phyloP scores from a whole-genome alignment of 2,113 vertebrate species.

The Bubo bubo region DNA sequence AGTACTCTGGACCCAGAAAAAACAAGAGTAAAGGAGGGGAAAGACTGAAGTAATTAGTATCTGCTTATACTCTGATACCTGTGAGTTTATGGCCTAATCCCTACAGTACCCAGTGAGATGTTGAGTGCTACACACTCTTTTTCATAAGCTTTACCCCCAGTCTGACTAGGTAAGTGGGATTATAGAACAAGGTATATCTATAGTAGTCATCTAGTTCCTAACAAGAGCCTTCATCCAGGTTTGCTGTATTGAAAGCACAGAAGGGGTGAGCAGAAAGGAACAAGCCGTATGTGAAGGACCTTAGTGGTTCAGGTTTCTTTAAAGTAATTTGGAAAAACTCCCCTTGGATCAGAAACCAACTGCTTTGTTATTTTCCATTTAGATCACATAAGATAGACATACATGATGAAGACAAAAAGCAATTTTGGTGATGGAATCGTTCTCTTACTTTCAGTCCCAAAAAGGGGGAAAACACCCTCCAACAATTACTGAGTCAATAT shows the following conservation, averaged over 20 bases:
- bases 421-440: not conserved
- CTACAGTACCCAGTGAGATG: not conserved
- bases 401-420: not conserved
- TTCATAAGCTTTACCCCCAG: not conserved
- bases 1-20: not conserved
- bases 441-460: not conserved
- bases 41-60: not conserved
- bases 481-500: not conserved
- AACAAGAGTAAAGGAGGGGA: not conserved
- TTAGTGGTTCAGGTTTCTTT: not conserved
- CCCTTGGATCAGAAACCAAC: not conserved
- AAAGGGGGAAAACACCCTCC: not conserved
- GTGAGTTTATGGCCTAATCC: not conserved
- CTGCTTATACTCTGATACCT: not conserved
- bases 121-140: not conserved
- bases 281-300: not conserved
- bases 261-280: not conserved
- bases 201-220: not conserved
- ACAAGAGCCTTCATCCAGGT: not conserved
- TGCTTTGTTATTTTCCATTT: not conserved
- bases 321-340: not conserved
- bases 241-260: fast-evolving
- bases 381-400: not conserved
- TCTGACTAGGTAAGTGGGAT: not conserved
- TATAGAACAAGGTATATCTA: not conserved